Percentiles rank a stretch among this genome's conserved stretches.
Evolutionary conservation across 2,888 invertebrate species (phyloP).

Genomic region (Villa cingulata): DNA sequence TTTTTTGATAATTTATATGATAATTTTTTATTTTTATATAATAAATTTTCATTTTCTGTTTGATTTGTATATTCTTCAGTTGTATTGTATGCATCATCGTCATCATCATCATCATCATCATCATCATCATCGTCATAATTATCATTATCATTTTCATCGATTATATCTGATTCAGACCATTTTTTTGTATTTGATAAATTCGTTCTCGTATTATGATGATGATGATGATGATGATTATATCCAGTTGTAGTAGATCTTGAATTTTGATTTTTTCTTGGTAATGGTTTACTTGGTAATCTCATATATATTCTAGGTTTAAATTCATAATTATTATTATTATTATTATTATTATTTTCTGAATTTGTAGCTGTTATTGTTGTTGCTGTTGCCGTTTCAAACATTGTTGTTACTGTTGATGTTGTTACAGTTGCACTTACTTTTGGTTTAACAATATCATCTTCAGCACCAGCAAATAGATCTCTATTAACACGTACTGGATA

Average conservation of each 20-base stretch:
- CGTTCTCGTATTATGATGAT: background rate
- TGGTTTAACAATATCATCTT: constrained; percentile 13
- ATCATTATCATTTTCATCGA: background rate
- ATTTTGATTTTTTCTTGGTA: constrained; percentile 12
- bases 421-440: constrained; percentile 10
- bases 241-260: background rate
- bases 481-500: constrained; percentile 40
- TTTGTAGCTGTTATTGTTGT: background rate
- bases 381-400: background rate
- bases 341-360: background rate
- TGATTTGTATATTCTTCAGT: background rate
- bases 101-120: background rate
- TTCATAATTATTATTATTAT: background rate
- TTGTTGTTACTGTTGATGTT: constrained; percentile 10
- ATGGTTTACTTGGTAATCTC: constrained; percentile 11
- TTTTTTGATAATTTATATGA: background rate
- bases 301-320: background rate
- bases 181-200: no score
- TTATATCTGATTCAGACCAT: background rate
- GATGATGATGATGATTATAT: no score
- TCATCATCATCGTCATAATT: background rate
- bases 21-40: background rate
- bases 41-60: background rate
- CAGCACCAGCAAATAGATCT: constrained; percentile 16
- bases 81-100: background rate